Evolutionary conservation across 2,797 vertebrate species (phyloP), one percentile per base, ranked within the genome.

Genomic region (Protonibea diacanthus): DNA sequence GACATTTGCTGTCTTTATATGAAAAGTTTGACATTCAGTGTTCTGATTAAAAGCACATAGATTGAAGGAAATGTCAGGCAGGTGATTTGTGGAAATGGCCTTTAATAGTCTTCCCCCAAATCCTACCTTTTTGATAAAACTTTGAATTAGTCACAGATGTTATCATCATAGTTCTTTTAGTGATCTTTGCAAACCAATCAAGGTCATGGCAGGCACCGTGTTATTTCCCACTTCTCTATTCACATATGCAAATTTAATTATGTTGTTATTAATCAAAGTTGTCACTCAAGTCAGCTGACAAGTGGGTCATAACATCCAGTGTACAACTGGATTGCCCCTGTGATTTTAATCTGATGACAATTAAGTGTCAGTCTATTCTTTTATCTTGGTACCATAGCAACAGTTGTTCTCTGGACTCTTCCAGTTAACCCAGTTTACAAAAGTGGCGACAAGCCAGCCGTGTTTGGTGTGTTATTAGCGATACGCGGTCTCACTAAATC

Each of bases 261-360:
- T 57, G 75, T 72, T 72, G 49, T 83, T 86, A 65, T 87, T 81
- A 85, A 88, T 90, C 72, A 85, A 64, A 81, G 78, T 80, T 71
- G 80, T 77, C 82, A 82, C 55, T 89, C 82, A 85, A 80, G 75
- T 78, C 82, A 55, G 51, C 44, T 42, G 64, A 82, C 67, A 84
- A 80, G 66, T 76, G 65, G 86, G 85, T 89, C 86, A 83, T 38
- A 78, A 75, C 76, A 76, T 80, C 64, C 45, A 47, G 13, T 3
- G 15, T 53, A 56, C 70, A 12, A 21, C 74, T 57, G 53, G 27
- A 57, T 67, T 63, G n/a, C 56, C 77, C 44, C 70, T 40, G 70
- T 65, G 81, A 77, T 84, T 85, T 38, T 78, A 27, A 71, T 78
- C 65, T 76, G 56, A 64, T 40, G 15, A 82, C 76, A 76, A 75